phyloP scores from a whole-genome alignment of 1,140 invertebrate genomes.

The Polypedilum pembai region DNA sequence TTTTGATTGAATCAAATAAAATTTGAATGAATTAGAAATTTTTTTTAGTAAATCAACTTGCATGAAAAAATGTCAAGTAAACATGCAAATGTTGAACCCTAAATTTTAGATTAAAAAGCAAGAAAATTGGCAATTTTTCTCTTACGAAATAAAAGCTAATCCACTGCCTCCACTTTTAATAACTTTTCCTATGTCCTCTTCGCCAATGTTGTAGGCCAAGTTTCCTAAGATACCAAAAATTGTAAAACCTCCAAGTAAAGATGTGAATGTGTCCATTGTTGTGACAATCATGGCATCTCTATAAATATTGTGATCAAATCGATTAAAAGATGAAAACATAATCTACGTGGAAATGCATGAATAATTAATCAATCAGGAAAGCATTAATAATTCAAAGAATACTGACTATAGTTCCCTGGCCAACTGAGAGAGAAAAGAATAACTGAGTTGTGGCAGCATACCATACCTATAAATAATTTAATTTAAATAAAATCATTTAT shows the following conservation, averaged over 20 bases:
- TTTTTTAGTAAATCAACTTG: too few relatives aligned
- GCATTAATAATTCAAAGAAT: neutral
- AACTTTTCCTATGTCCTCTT: constrained; percentile 46
- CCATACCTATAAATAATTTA: constrained; percentile 55
- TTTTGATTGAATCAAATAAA: too few relatives aligned
- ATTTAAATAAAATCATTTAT: neutral
- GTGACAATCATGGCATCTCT: constrained; percentile 63
- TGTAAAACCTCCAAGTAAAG: constrained; percentile 69
- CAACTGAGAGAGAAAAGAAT: constrained; percentile 71
- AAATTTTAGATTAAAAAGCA: neutral
- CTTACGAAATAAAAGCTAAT: constrained; percentile 61
- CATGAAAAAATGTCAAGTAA: too few relatives aligned
- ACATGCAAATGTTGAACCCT: too few relatives aligned
- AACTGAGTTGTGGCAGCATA: constrained; percentile 69
- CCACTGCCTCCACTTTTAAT: constrained; percentile 57
- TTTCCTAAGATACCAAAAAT: constrained; percentile 74
- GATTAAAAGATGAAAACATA: constrained; percentile 77
- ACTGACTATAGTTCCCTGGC: constrained; percentile 62
- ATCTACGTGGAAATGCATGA: neutral
- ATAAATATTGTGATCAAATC: constrained; percentile 73
- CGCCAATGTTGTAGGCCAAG: constrained; percentile 51
- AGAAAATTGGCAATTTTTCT: neutral
- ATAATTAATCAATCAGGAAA: neutral
- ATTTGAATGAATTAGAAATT: too few relatives aligned
- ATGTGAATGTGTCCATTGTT: constrained; percentile 63